Conservation (phyloP, 2,113 vertebrate species). For the Tupaia chinensis region DNA sequence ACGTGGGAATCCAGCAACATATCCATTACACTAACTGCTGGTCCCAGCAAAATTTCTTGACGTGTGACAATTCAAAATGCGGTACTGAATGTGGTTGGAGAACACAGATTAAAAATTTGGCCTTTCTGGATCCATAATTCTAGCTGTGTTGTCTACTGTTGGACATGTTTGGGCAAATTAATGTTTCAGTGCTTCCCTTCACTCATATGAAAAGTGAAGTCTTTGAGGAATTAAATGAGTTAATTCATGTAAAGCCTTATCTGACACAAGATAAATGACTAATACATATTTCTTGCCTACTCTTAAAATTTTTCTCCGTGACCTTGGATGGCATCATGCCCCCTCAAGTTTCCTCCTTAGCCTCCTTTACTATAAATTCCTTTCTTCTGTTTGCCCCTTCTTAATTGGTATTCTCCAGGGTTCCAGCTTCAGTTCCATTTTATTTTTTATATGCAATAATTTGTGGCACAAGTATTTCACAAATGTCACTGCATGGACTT, state of each 20-base stretch:
- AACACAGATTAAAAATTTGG: not conserved
- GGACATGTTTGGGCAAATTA: not conserved
- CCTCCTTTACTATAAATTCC: slow-evolving; percentile 3
- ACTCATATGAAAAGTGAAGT: not conserved
- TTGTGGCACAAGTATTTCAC: not conserved
- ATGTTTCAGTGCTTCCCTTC: not conserved
- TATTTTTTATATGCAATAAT: not conserved
- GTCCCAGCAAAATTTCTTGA: not conserved
- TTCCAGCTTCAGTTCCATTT: not conserved
- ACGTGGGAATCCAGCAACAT: too few relatives aligned
- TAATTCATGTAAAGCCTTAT: not conserved
- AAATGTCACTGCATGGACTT: not conserved
- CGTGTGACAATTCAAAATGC: not conserved
- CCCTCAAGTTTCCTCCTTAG: not conserved
- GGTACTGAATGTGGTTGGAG: not conserved
- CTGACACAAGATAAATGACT: not conserved
- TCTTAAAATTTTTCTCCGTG: not conserved
- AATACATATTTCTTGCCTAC: not conserved
- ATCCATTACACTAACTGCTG: too few relatives aligned
- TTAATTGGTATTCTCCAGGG: not conserved
- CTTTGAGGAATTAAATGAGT: not conserved
- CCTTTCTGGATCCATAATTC: not conserved
- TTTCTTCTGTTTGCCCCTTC: not conserved
- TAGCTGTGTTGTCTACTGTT: not conserved
- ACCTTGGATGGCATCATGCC: not conserved